A percentile compares a stretch with the other conserved stretches of the same genome.
phyloP scores from a whole-genome alignment of 30 jellyfish, hydroid and myxozoan genomes.

The Hydractinia echinata region DNA sequence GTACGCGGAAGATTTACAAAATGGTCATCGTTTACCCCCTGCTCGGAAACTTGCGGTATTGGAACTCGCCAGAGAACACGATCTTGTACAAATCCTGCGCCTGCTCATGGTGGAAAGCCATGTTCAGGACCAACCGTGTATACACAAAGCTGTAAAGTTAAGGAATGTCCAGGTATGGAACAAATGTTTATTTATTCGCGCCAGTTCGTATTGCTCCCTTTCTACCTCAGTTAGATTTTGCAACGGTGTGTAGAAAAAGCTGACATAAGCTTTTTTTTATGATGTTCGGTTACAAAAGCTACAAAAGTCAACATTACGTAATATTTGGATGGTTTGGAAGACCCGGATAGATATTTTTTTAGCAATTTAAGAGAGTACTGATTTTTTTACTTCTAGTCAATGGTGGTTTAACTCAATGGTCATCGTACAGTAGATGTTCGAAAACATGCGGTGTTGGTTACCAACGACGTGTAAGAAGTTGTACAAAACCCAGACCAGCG shows the following conservation, averaged over 20 bases:
- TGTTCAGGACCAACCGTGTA: conserved; percentile 33
- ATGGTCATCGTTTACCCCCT: conserved; percentile 52
- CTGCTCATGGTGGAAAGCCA: conserved; percentile 69
- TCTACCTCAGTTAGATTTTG: too few relatives aligned
- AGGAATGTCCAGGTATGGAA: conserved; percentile 52
- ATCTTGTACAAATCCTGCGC: conserved; percentile 58
- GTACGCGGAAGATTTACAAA: conserved; percentile 63
- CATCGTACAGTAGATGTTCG: background rate
- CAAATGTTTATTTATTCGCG: background rate
- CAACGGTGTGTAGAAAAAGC: too few relatives aligned
- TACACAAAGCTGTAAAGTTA: conserved; percentile 31
- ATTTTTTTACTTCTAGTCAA: background rate
- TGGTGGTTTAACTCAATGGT: conserved; percentile 27
- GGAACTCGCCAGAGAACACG: conserved; percentile 55
- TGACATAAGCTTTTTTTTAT: too few relatives aligned
- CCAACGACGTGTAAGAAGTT: conserved; percentile 45
- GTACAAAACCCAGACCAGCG: conserved; percentile 63
- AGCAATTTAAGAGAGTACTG: too few relatives aligned
- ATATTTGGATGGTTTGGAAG: too few relatives aligned
- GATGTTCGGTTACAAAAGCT: too few relatives aligned
- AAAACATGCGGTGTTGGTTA: conserved; percentile 59
- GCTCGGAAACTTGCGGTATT: conserved; percentile 60
- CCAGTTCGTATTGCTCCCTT: too few relatives aligned
- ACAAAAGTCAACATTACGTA: too few relatives aligned
- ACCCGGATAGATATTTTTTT: too few relatives aligned